Evolutionary conservation across 2,797 vertebrate species (phyloP), one percentile per base, ranked within the genome.

Genomic region (Diplodus puntazzo): DNA sequence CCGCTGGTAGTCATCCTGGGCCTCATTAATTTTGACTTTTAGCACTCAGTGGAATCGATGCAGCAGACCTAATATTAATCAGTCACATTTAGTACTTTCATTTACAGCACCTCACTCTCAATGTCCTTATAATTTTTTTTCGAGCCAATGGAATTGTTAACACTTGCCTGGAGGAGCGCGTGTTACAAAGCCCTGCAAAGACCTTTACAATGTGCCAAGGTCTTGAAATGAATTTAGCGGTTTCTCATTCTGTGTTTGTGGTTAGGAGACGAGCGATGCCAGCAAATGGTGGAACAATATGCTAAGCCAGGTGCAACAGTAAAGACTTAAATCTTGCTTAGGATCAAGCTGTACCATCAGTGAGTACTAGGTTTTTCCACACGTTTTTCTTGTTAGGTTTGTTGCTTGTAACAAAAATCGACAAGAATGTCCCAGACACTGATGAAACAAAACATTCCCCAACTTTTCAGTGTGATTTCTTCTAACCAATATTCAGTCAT

Each of bases 191-290:
- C 73, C 76, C 69, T 72, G 70, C 84, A 83, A 77, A 87, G 81
- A 83, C 69, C 83, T 89, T 82, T 53, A 81, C 55, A 86, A 85
- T 16, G 53, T 87, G 90, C 87, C 91, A 90, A 90, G 79, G 82
- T 75, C 89, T 91, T 92, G 86, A 92, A 93, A 91, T 92, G 71
- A 81, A 76, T 90, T 91, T 88, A 89, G 85, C 45, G 63, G 72
- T 80, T 86, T 82, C 90, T 88, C 78, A 54, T 90, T 83, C 68
- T 76, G 86, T 81, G 60, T 89, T 85, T 89, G 88, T 53, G 80
- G 87, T 89, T 86, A 67, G 81, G 82, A 75, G 89, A 82, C 45
- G 13, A 81, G 63, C 4, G 45, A 50, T 90, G 82, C 87, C 90
- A 89, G 69, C 5, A 73, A 89, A 65, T 64, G 79, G 79, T 89